These are phyloP conservation scores for Ploceus nigricollis DNA, from an alignment of 2,113 vertebrate species.

Conservation along the genomic window DNA sequence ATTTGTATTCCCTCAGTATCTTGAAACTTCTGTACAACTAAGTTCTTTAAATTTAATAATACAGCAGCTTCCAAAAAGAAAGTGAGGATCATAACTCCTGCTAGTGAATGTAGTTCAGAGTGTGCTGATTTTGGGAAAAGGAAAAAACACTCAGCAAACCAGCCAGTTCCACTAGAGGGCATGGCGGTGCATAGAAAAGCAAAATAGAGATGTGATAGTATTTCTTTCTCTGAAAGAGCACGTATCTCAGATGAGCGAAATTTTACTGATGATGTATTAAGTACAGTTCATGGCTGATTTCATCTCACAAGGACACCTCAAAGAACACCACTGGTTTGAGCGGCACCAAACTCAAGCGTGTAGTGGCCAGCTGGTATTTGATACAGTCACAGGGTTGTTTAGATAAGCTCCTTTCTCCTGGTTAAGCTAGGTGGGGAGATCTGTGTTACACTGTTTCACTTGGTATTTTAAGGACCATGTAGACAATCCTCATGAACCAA, in stretches of 20 bases:
- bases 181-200: slow-evolving; percentile 10
- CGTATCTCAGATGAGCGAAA: background rate
- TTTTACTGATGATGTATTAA: background rate
- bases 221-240: background rate
- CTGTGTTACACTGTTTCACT: background rate
- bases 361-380: background rate
- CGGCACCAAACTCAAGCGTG: background rate
- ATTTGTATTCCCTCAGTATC: background rate
- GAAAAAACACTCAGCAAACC: background rate
- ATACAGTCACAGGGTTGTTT: background rate
- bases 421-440: background rate
- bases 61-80: background rate
- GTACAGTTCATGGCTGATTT: background rate
- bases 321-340: background rate
- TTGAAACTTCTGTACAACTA: background rate
- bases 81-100: background rate
- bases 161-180: slow-evolving; percentile 54
- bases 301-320: background rate
- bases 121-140: background rate
- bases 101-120: background rate
- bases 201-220: background rate
- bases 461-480: background rate
- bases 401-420: background rate
- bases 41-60: background rate
- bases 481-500: fast-evolving